Evolutionary conservation across 2,113 vertebrate species (phyloP).

Genomic region (Chascanopsetta lugubris): DNA sequence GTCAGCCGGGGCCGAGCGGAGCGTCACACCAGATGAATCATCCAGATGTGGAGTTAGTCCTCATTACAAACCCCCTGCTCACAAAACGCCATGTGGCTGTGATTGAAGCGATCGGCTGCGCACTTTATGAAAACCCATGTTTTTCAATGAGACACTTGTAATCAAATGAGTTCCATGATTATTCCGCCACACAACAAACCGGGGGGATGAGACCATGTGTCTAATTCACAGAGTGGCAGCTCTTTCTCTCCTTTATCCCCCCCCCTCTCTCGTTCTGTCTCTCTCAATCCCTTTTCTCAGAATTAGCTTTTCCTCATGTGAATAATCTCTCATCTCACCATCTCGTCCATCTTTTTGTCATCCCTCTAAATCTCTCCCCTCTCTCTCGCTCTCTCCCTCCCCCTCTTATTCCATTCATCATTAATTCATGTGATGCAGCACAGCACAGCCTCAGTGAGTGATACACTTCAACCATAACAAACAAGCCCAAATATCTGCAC

Average conservation of each 20-base stretch:
- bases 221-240: conserved; percentile 39
- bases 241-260: conserved; percentile 6
- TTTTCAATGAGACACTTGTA: conserved; percentile 76
- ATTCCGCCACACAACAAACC: conserved; percentile 52
- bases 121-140: conserved; percentile 71
- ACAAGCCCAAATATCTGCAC: conserved; percentile 70
- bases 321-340: conserved; percentile 49
- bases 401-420: conserved; percentile 63
- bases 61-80: conserved; percentile 39
- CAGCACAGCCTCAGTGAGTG: conserved; percentile 67
- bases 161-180: conserved; percentile 72
- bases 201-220: conserved; percentile 50
- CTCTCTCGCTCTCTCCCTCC: conserved; percentile 25
- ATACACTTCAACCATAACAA: conserved; percentile 79
- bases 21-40: conserved; percentile 9
- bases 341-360: conserved; percentile 41
- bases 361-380: conserved; percentile 45
- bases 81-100: conserved; percentile 32
- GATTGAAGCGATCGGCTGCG: conserved; percentile 61
- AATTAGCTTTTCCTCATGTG: conserved; percentile 40
- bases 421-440: conserved; percentile 75
- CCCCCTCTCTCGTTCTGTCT: neutral
- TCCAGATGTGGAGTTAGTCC: conserved; percentile 28
- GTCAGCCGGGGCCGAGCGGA: neutral
- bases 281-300: conserved; percentile 37